A percentile compares a stretch with the other conserved stretches of the same genome.
Evolutionary conservation across 1,140 invertebrate genomes (phyloP).

Genomic region (Brachystomella parvula): DNA sequence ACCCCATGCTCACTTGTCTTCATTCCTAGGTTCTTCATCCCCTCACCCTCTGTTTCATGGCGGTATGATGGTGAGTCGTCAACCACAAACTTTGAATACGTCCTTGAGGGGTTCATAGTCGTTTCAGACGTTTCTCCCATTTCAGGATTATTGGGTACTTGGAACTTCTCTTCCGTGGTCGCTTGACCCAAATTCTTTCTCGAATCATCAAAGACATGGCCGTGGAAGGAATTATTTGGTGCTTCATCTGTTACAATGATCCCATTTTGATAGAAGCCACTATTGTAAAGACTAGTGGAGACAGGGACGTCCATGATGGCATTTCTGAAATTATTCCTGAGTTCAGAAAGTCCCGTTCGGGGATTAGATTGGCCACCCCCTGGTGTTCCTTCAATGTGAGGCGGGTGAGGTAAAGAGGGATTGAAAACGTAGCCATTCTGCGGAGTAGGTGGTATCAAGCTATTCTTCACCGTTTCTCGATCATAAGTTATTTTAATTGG

Average conservation of each 20-base stretch:
- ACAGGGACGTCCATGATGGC: conserved; percentile 29
- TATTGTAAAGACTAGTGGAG: conserved; percentile 32
- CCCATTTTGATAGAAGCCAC: conserved; percentile 28
- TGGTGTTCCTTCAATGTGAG: not conserved
- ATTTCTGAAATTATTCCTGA: conserved; percentile 22
- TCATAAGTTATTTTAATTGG: conserved; percentile 15
- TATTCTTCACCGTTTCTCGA: conserved; percentile 15
- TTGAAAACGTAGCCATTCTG: conserved; percentile 1
- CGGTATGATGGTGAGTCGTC: conserved; percentile 30
- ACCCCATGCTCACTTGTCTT: not conserved
- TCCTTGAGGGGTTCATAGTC: conserved; percentile 18
- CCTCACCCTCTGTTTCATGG: conserved; percentile 6
- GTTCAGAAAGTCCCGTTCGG: not conserved
- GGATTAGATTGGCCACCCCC: not conserved
- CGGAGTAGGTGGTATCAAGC: conserved; percentile 21
- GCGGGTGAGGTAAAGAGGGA: too few relatives aligned
- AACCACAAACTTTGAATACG: conserved; percentile 35
- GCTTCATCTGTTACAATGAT: conserved; percentile 11
- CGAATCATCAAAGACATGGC: conserved; percentile 26
- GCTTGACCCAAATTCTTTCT: not conserved
- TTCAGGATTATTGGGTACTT: too few relatives aligned
- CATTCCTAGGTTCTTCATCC: not conserved
- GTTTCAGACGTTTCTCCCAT: too few relatives aligned
- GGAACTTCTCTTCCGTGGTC: too few relatives aligned
- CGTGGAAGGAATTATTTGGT: conserved; percentile 14